Conservation (phyloP, 2,113 vertebrate species). For the Amblyopsis rosae region DNA sequence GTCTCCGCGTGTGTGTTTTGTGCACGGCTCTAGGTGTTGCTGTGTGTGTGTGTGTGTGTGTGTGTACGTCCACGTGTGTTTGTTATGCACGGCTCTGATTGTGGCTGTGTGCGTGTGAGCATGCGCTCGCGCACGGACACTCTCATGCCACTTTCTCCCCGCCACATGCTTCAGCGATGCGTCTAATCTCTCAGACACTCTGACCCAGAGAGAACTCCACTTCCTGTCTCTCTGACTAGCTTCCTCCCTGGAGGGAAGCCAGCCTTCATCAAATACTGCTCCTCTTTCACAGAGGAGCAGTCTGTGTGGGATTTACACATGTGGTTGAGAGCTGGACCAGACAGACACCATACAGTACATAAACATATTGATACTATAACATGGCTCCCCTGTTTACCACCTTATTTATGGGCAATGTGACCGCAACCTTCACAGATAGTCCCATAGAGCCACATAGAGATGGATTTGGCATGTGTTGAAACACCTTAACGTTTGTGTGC, state of each 20-base stretch:
- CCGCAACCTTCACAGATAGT: conserved; percentile 19
- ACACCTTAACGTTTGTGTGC: neutral
- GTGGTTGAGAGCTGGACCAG: conserved; percentile 15
- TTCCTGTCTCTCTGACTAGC: conserved; percentile 68
- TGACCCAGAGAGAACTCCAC: conserved; percentile 69
- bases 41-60: conserved; percentile 2
- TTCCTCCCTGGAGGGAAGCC: conserved; percentile 66
- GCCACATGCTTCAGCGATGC: conserved; percentile 60
- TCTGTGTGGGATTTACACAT: conserved; percentile 53
- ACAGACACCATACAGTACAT: conserved; percentile 8
- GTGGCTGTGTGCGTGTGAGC: neutral
- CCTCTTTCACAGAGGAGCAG: conserved; percentile 51
- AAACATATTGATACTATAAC: conserved; percentile 4
- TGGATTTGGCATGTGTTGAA: conserved; percentile 31
- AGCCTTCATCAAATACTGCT: conserved; percentile 63
- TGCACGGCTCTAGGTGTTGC: no score
- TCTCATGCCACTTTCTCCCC: conserved; percentile 57
- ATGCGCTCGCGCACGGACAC: neutral
- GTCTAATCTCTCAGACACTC: conserved; percentile 67
- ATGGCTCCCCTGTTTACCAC: no score
- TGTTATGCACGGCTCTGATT: no score
- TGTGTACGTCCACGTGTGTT: conserved; percentile 5
- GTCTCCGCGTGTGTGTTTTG: no score
- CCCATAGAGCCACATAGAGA: conserved; percentile 10
- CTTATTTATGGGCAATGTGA: neutral